Evolutionary conservation across 2,113 vertebrate genomes (phyloP), one percentile per base, ranked within the genome.

Genomic region (Heterocephalus glaber): DNA sequence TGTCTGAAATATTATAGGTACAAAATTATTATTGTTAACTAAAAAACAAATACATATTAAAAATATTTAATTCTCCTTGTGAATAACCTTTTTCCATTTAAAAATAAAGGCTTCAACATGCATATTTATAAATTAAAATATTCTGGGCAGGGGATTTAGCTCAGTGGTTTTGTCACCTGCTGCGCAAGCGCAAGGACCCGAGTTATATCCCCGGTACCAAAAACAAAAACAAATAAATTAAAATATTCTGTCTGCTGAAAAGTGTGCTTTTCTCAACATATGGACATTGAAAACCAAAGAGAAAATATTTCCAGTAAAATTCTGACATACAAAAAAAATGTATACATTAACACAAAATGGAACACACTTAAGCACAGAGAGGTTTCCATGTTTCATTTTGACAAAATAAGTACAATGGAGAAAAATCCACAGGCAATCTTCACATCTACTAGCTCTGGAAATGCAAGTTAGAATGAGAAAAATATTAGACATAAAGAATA

Each of bases 291-390:
- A 93, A 93, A 83, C 77, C 24, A 96, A 72, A 83, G 47, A 12
- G 60, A 89, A 94, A 81, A 41, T 74, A 72, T 52, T 92, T 95
- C 30, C 66, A 74, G 12, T 19, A 92, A 91, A 89, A 38, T 5
- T 52, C 26, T 70, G 28, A 61, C 56, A 70, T 86, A 79, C 68
- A 35, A 92, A 74, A 96, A 49, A 95, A 90, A 88, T 82, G 7
- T n/a, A 63, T 68, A 89, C 93, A 80, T 35, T 66, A 82, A 81
- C 3, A 87, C 19, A 85, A 49, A 89, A 56, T 11, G 6, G 1
- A 89, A 44, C 6, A 74, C 3, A 89, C 0, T 56, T 35, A 66
- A 49, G 22, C 5, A 38, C 49, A 60, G n/a, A 79, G 63, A 87
- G 74, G 38, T 3, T 94, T 90, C 44, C 56, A 49, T 70, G 6